phyloP scores from a whole-genome alignment of 2,113 vertebrate species.

The Nanorana parkeri region DNA sequence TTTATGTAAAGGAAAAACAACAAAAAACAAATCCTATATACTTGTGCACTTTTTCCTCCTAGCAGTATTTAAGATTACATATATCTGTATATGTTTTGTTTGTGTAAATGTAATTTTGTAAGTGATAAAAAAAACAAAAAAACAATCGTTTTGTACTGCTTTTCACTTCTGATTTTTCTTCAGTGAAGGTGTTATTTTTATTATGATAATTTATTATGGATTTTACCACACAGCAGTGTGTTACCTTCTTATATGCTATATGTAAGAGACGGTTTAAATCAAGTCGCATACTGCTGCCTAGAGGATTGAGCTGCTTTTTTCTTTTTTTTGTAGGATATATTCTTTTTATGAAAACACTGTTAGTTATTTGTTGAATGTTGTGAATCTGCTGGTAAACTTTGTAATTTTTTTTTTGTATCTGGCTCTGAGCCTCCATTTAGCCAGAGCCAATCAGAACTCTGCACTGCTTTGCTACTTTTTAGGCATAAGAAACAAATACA shows the following conservation, averaged over 20 bases:
- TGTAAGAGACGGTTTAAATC: not conserved
- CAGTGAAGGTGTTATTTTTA: conserved; percentile 62
- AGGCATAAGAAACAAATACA: not conserved
- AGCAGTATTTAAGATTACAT: conserved; percentile 52
- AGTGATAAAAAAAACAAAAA: conserved; percentile 4
- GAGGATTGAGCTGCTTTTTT: conserved; percentile 23
- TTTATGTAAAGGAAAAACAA: conserved; percentile 43
- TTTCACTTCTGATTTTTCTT: conserved; percentile 68
- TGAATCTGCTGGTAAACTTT: not conserved
- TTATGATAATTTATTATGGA: conserved; percentile 73
- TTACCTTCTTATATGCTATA: conserved; percentile 55
- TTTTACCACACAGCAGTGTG: conserved; percentile 79
- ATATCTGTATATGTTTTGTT: conserved; percentile 62
- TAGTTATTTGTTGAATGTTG: not conserved
- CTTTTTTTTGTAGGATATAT: conserved; percentile 18
- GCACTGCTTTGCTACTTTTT: not conserved
- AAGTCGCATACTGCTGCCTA: conserved; percentile 10
- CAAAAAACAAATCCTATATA: conserved; percentile 1
- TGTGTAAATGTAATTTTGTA: conserved; percentile 76
- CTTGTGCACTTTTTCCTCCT: conserved; percentile 54
- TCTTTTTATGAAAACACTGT: not conserved
- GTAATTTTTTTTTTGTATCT: not conserved
- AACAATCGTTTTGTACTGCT: conserved; percentile 59
- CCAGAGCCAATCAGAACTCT: conserved; percentile 12
- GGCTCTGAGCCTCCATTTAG: conserved; percentile 3